Evolutionary conservation across 1,140 invertebrate genomes (phyloP).

Genomic region (Calephelis nemesis): DNA sequence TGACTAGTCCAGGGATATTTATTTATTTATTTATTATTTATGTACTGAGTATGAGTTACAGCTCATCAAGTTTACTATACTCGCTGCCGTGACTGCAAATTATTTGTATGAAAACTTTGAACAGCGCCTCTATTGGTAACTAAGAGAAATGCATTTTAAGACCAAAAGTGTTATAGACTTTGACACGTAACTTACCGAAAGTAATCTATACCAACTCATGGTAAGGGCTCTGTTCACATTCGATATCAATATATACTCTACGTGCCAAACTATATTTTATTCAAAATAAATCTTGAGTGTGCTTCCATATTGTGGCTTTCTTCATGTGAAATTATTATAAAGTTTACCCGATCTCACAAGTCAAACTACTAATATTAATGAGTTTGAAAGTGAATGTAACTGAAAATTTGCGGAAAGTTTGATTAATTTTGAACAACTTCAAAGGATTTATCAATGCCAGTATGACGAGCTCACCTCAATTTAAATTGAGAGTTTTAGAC

Average conservation of each 20-base stretch:
- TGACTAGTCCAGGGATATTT: no score
- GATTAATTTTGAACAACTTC: conserved; percentile 16
- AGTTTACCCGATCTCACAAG: conserved; percentile 5
- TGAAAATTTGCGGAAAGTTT: conserved; percentile 13
- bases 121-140: no score
- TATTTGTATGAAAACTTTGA: no score
- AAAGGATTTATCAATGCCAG: conserved; percentile 14
- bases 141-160: no score
- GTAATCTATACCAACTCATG: no score
- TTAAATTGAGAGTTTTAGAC: conserved; percentile 5
- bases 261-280: neutral
- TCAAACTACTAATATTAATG: conserved; percentile 16
- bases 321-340: conserved; percentile 10
- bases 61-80: no score
- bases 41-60: no score
- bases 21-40: no score
- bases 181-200: no score
- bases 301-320: conserved; percentile 6
- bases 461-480: neutral
- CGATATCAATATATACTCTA: neutral
- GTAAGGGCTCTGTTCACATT: no score
- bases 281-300: conserved; percentile 4
- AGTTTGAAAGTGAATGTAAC: conserved; percentile 15
- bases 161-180: no score
- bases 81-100: no score